These are phyloP conservation scores for Lutjanus erythropterus DNA, from an alignment of 2,113 vertebrate species.

Conservation along the genomic window DNA sequence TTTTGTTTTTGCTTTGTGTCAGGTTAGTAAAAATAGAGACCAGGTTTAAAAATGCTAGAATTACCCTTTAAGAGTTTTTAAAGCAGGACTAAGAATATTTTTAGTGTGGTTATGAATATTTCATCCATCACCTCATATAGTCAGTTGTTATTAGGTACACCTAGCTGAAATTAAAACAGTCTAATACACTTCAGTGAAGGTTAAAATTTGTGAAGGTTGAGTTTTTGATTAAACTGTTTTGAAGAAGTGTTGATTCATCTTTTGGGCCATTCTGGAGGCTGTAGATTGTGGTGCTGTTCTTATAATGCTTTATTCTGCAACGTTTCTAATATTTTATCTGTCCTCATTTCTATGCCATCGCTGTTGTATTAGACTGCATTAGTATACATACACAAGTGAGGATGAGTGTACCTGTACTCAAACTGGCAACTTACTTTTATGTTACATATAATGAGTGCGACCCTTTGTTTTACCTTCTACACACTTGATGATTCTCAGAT, in stretches of 20 bases:
- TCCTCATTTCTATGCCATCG: too few relatives aligned
- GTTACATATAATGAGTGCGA: background rate
- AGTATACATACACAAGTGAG: background rate
- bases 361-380: background rate
- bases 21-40: too few relatives aligned
- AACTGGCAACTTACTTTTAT: background rate
- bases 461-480: background rate
- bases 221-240: background rate
- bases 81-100: background rate
- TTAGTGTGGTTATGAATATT: background rate
- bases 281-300: background rate
- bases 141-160: background rate
- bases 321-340: background rate
- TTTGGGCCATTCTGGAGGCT: background rate
- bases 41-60: too few relatives aligned
- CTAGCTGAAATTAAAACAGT: background rate
- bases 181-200: background rate
- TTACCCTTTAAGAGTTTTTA: too few relatives aligned
- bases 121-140: background rate
- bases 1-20: too few relatives aligned
- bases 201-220: too few relatives aligned
- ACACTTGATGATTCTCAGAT: background rate
- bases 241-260: background rate
- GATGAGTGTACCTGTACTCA: background rate
- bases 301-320: background rate